Evolutionary conservation across 2,797 vertebrate genomes (phyloP).

Genomic region (Rhinatrema bivittatum): DNA sequence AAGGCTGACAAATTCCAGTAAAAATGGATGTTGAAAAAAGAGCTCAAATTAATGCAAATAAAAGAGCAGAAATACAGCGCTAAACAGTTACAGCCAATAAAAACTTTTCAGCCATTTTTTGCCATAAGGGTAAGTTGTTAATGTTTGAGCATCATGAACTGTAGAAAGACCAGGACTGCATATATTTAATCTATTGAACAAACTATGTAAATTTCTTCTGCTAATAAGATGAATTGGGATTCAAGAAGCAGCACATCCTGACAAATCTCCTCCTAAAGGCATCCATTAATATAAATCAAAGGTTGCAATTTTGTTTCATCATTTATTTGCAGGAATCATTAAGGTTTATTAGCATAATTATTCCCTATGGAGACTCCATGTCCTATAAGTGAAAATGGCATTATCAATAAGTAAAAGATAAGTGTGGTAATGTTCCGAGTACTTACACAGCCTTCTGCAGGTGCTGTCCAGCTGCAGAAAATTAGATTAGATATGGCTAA

Average conservation of each 20-base stretch:
- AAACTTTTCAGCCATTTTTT: slow-evolving; percentile 36
- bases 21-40: no score
- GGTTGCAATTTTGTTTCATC: slow-evolving; percentile 69
- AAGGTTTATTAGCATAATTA: slow-evolving; percentile 75
- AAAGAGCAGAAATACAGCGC: not conserved
- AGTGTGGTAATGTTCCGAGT: slow-evolving; percentile 50
- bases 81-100: slow-evolving; percentile 23
- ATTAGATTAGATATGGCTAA: slow-evolving; percentile 44
- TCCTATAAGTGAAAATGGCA: slow-evolving; percentile 66
- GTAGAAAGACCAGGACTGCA: slow-evolving; percentile 42
- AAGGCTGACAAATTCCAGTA: no score
- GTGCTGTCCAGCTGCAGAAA: slow-evolving; percentile 62
- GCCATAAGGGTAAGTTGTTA: slow-evolving; percentile 47
- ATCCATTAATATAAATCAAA: slow-evolving; percentile 76
- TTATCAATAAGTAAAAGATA: slow-evolving; percentile 72
- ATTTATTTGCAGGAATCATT: slow-evolving; percentile 75
- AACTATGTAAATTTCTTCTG: slow-evolving; percentile 51
- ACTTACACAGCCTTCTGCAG: slow-evolving; percentile 52
- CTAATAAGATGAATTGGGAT: slow-evolving; percentile 62
- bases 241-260: slow-evolving; percentile 50
- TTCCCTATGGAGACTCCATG: slow-evolving; percentile 65
- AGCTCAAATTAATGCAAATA: not conserved
- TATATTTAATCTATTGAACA: slow-evolving; percentile 56
- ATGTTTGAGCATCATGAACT: slow-evolving; percentile 36
- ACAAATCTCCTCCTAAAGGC: slow-evolving; percentile 68